These are phyloP conservation scores for Brachionus manjavacas DNA, from an alignment of 1,140 invertebrate genomes.

Conservation along the genomic window DNA sequence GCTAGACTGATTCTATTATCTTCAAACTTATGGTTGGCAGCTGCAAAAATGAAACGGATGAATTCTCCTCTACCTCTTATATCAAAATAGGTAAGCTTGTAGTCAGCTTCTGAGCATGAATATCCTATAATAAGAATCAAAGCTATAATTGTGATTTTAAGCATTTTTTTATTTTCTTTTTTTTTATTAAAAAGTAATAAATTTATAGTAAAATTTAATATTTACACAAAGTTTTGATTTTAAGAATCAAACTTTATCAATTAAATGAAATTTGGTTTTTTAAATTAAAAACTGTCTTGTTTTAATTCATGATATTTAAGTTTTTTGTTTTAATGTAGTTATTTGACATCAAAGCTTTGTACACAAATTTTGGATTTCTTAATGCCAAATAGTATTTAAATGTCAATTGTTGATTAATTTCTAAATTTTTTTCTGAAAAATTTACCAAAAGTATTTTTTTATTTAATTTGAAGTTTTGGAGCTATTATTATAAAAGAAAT, in stretches of 20 bases:
- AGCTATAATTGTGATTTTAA: not conserved
- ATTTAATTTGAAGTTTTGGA: too few species aligned
- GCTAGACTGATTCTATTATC: conserved; percentile 43
- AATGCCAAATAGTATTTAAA: too few species aligned
- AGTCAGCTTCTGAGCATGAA: not conserved
- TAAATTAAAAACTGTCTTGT: not conserved
- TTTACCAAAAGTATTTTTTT: too few species aligned
- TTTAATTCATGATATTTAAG: not conserved
- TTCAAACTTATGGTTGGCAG: conserved; percentile 43
- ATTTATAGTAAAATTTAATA: not conserved
- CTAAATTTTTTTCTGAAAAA: too few species aligned
- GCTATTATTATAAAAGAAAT: too few species aligned
- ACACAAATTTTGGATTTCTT: too few species aligned
- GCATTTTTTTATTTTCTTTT: not conserved
- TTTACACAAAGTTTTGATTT: not conserved
- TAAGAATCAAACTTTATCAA: not conserved
- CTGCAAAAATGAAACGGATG: conserved; percentile 44
- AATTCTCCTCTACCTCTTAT: conserved; percentile 44
- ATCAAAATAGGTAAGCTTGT: conserved; percentile 45
- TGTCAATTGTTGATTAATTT: too few species aligned
- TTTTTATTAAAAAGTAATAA: not conserved
- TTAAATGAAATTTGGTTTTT: not conserved
- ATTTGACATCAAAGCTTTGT: too few species aligned
- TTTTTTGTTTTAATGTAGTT: not conserved
- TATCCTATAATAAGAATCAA: not conserved